Conservation (phyloP, 2,888 invertebrate species). For the Dynastes tityus region DNA sequence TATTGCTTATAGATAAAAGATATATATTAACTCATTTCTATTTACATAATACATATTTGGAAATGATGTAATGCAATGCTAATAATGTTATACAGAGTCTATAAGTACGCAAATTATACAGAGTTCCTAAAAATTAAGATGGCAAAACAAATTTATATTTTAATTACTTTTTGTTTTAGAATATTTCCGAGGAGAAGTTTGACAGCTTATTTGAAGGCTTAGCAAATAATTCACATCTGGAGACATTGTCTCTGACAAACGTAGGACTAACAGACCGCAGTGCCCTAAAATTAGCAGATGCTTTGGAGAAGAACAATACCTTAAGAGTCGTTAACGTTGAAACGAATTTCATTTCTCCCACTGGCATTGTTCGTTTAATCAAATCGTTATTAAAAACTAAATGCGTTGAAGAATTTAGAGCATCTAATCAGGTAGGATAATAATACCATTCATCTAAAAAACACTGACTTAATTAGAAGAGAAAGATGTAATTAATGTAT, state of each 20-base stretch:
- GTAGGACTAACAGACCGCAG: conserved; percentile 93
- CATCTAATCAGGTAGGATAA: conserved; percentile 92
- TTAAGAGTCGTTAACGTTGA: conserved; percentile 92
- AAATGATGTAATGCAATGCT: no score
- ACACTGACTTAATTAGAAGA: no score
- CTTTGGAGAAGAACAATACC: conserved; percentile 85
- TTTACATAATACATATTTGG: no score
- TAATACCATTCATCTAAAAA: no score
- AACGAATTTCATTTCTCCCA: conserved; percentile 97
- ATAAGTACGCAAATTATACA: background rate
- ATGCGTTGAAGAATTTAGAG: conserved; percentile 94
- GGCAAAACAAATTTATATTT: background rate
- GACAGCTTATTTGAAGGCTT: conserved; percentile 90
- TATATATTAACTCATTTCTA: no score
- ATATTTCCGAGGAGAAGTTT: conserved; percentile 97
- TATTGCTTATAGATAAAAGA: background rate
- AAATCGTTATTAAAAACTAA: conserved; percentile 89
- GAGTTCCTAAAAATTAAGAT: background rate
- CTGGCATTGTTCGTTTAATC: conserved; percentile 88
- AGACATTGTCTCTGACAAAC: conserved; percentile 93
- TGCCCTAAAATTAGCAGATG: conserved; percentile 86
- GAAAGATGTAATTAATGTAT: no score
- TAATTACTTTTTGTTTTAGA: conserved; percentile 75
- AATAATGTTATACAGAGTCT: no score
- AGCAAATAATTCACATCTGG: conserved; percentile 91